These are phyloP conservation scores for Pantala flavescens DNA, from an alignment of 1,140 invertebrate genomes.

Conservation along the genomic window DNA sequence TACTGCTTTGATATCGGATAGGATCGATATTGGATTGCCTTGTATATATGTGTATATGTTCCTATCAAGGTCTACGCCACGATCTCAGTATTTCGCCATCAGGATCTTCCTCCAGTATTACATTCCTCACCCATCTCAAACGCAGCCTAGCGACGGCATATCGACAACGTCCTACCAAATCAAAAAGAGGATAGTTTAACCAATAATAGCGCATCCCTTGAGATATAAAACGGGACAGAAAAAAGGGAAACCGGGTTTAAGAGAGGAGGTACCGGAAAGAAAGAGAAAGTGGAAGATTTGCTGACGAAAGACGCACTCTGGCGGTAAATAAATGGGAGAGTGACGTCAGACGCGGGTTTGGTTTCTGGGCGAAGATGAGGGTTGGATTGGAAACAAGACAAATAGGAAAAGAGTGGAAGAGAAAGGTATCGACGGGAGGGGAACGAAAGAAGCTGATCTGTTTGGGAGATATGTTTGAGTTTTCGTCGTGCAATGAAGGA, in stretches of 20 bases:
- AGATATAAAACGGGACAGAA: background rate
- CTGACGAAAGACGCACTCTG: background rate
- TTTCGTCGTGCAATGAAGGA: background rate
- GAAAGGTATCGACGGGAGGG: background rate
- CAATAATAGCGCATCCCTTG: no score
- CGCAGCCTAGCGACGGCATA: no score
- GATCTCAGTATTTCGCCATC: no score
- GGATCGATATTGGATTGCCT: no score
- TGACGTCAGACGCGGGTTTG: constrained; percentile 2
- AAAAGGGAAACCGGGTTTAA: background rate
- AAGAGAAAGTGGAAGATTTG: background rate
- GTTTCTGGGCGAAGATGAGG: constrained; percentile 9
- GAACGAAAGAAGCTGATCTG: background rate
- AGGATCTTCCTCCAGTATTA: no score
- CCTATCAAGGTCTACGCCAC: no score
- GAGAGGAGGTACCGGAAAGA: background rate
- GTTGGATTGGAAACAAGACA: background rate
- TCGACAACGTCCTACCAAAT: no score
- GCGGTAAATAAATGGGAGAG: background rate
- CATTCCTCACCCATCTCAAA: no score
- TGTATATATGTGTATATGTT: no score
- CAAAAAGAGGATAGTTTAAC: no score
- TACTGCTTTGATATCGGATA: no score
- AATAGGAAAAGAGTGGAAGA: background rate
- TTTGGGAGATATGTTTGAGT: no score